Conservation (phyloP, 2,797 vertebrate genomes). For the Molothrus ater region DNA sequence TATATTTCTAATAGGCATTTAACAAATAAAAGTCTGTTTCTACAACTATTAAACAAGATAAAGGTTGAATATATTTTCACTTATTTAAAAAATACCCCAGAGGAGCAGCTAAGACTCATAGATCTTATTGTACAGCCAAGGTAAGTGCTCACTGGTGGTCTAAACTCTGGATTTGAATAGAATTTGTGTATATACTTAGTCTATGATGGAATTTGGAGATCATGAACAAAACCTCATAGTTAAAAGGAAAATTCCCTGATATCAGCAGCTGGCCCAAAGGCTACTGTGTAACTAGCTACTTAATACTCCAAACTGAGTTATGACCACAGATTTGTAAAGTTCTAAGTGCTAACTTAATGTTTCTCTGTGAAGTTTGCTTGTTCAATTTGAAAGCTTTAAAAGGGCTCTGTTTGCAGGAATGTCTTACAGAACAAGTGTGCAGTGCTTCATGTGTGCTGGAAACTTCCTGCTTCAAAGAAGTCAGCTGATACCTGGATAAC, state of each 20-base stretch:
- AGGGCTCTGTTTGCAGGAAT: neutral
- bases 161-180: neutral
- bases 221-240: neutral
- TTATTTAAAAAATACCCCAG: neutral
- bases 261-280: neutral
- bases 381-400: neutral
- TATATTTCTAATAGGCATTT: neutral
- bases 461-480: neutral
- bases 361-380: neutral
- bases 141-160: neutral
- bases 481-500: neutral
- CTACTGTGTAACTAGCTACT: neutral
- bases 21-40: neutral
- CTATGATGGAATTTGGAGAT: neutral
- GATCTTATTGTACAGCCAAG: neutral
- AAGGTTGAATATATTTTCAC: neutral
- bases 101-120: neutral
- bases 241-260: neutral
- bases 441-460: neutral
- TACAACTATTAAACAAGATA: neutral
- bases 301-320: neutral
- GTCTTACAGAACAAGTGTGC: neutral
- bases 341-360: neutral
- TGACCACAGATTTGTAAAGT: neutral
- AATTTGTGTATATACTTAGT: neutral